Evolutionary conservation across 1,140 invertebrate genomes (phyloP).

Genomic region (Pachyrhynchus sulphureomaculatus): DNA sequence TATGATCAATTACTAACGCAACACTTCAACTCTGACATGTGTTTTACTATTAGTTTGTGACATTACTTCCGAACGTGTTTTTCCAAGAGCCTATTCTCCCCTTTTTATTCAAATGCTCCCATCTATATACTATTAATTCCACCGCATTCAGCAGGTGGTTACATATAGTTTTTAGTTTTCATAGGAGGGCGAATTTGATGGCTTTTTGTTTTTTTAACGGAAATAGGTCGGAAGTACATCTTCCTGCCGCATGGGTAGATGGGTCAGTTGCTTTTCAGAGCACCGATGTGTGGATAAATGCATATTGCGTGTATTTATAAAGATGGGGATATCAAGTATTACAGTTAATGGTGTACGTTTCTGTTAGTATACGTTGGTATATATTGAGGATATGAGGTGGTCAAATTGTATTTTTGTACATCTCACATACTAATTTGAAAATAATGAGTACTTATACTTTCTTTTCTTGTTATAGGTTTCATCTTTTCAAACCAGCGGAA

Average conservation of each 20-base stretch:
- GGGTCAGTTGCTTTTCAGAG: neutral
- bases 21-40: too few species aligned
- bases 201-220: conserved; percentile 19
- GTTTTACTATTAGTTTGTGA: too few species aligned
- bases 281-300: neutral
- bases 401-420: too few species aligned
- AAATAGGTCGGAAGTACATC: conserved; percentile 22
- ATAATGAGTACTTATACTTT: too few species aligned
- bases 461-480: too few species aligned
- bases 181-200: neutral
- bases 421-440: too few species aligned
- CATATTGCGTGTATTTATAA: neutral
- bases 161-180: neutral
- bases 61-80: neutral
- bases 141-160: conserved; percentile 16
- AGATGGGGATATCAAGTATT: neutral
- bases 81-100: neutral
- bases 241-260: conserved; percentile 15
- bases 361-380: too few species aligned
- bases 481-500: too few species aligned
- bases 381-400: neutral
- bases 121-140: conserved; percentile 17
- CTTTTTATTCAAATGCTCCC: neutral
- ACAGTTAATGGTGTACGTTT: neutral
- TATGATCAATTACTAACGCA: too few species aligned